Evolutionary conservation across 23 tunicate species (phyloP).

Genomic region (Ascidia mentula): DNA sequence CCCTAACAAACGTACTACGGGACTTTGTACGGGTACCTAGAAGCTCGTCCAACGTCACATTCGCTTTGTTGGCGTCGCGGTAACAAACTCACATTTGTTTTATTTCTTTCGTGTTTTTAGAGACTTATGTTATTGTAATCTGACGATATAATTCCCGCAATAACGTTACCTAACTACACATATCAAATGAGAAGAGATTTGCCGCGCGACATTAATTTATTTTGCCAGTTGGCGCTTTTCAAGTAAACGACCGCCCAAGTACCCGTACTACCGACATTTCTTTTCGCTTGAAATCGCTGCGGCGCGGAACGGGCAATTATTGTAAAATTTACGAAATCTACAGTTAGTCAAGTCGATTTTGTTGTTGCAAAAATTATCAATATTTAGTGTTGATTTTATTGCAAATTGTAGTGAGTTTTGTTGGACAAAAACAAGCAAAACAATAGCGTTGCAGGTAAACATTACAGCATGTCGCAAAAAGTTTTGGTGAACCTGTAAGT

Average conservation of each 20-base stretch:
- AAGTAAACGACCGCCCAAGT: neutral
- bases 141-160: too few relatives aligned
- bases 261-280: slow-evolving; percentile 6
- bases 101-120: too few relatives aligned
- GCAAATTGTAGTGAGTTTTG: neutral
- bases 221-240: too few relatives aligned
- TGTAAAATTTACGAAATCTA: neutral
- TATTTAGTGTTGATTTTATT: neutral
- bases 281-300: neutral
- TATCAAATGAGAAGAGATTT: too few relatives aligned
- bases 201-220: too few relatives aligned
- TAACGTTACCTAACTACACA: too few relatives aligned
- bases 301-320: neutral
- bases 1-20: neutral
- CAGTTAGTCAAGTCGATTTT: neutral
- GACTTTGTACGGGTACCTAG: neutral
- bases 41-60: neutral
- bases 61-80: neutral
- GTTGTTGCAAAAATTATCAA: neutral
- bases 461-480: neutral
- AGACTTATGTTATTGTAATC: too few relatives aligned
- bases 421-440: neutral
- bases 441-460: neutral
- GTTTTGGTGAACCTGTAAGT: neutral
- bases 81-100: neutral